A percentile compares a stretch with the other conserved stretches of the same genome.
Evolutionary conservation across 1,140 invertebrate species (phyloP).

Genomic region (Pseudomyrmex cubaensis): DNA sequence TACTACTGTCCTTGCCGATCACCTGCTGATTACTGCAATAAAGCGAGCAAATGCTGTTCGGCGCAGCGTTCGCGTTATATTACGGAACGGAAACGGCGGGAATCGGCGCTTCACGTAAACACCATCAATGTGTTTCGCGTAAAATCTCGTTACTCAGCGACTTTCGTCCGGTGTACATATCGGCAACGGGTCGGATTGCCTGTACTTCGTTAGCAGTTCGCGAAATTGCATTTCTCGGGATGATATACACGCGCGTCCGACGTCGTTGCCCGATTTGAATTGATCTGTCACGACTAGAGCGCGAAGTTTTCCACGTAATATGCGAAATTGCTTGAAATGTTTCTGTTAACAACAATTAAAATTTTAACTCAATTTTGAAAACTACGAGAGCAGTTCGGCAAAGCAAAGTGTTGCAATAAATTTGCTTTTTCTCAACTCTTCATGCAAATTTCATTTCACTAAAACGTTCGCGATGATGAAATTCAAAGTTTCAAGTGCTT

Average conservation of each 20-base stretch:
- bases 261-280: constrained; percentile 34
- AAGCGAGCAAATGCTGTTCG: not conserved
- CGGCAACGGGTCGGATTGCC: constrained; percentile 18
- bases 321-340: not conserved
- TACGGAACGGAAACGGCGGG: not conserved
- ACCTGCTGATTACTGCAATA: not conserved
- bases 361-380: constrained; percentile 38
- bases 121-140: constrained; percentile 35
- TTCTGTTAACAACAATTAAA: constrained; percentile 25
- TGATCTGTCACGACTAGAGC: constrained; percentile 7
- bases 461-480: constrained; percentile 3
- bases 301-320: constrained; percentile 2
- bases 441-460: constrained; percentile 14
- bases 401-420: not conserved
- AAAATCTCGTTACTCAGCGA: constrained; percentile 58
- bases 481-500: not conserved
- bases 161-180: constrained; percentile 27
- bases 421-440: not conserved
- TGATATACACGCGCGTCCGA: constrained; percentile 23
- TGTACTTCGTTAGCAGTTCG: constrained; percentile 62
- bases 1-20: not conserved
- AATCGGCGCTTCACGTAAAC: constrained; percentile 35
- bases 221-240: constrained; percentile 63
- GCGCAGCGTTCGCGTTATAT: not conserved
- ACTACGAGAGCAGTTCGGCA: not conserved